Conservation (phyloP, 2,888 invertebrate genomes). For the Macaria notata region DNA sequence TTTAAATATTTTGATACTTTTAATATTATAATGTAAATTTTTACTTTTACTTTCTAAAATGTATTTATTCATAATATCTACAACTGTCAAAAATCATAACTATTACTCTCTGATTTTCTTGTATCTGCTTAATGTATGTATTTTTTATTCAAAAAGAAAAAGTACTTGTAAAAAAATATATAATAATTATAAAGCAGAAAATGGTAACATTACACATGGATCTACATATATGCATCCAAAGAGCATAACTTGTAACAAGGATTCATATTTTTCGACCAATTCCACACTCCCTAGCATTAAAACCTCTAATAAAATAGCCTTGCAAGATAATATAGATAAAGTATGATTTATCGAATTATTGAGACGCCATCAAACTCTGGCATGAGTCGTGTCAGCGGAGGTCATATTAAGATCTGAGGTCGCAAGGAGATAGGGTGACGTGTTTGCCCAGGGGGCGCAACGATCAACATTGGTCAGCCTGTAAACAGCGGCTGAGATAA, state of each 20-base stretch:
- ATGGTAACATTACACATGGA: neutral
- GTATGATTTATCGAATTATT: conserved; percentile 35
- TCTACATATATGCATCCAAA: too few species aligned
- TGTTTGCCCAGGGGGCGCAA: conserved; percentile 38
- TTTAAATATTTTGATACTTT: too few species aligned
- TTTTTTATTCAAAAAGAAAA: neutral
- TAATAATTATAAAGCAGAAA: neutral
- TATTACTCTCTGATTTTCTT: too few species aligned
- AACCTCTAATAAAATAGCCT: too few species aligned
- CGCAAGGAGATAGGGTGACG: conserved; percentile 32
- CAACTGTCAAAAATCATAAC: too few species aligned
- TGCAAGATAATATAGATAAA: conserved; percentile 27
- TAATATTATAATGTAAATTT: too few species aligned
- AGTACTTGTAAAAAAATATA: neutral
- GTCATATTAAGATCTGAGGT: conserved; percentile 40
- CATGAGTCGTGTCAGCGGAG: conserved; percentile 33
- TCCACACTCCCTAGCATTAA: too few species aligned
- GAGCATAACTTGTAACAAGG: too few species aligned
- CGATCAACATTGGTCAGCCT: conserved; percentile 33
- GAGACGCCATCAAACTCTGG: conserved; percentile 31
- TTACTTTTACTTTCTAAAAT: too few species aligned
- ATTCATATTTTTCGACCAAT: too few species aligned
- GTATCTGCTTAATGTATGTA: neutral
- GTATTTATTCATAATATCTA: too few species aligned
- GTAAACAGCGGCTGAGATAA: conserved; percentile 11